A percentile compares a stretch with the other conserved stretches of the same genome.
These are phyloP conservation scores for Columbina picui DNA, from an alignment of 2,113 vertebrate species.

Conservation along the genomic window DNA sequence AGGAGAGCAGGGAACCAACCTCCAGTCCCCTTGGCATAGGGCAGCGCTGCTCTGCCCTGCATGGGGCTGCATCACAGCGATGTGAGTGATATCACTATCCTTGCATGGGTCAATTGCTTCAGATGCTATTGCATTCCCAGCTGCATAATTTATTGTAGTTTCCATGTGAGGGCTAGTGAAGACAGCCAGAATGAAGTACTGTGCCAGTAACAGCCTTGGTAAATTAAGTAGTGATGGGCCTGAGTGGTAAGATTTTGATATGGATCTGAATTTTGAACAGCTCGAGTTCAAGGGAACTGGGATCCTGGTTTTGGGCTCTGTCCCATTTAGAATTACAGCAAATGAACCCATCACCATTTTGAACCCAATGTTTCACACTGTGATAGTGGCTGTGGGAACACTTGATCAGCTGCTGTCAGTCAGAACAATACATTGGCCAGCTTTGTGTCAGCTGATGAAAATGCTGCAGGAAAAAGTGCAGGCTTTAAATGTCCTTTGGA, in stretches of 20 bases:
- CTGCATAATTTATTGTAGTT: conserved; percentile 50
- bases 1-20: neutral
- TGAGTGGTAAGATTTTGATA: conserved; percentile 56
- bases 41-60: neutral
- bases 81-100: neutral
- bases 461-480: conserved; percentile 32
- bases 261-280: conserved; percentile 58
- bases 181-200: conserved; percentile 53
- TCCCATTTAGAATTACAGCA: conserved; percentile 65
- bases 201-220: conserved; percentile 58
- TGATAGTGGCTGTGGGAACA: conserved; percentile 62
- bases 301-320: conserved; percentile 50
- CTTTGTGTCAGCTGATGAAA: conserved; percentile 61
- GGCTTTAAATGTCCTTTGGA: conserved; percentile 40
- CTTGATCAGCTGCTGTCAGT: conserved; percentile 69
- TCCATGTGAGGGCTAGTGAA: conserved; percentile 27
- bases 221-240: conserved; percentile 57
- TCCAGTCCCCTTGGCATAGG: neutral
- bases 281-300: conserved; percentile 58
- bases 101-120: neutral
- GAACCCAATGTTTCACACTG: conserved; percentile 66
- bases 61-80: neutral
- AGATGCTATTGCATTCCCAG: conserved; percentile 29
- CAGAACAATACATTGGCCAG: conserved; percentile 65
- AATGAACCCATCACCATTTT: conserved; percentile 71